Conservation (phyloP, 2,888 invertebrate genomes). For the Marronus borbonicus region DNA sequence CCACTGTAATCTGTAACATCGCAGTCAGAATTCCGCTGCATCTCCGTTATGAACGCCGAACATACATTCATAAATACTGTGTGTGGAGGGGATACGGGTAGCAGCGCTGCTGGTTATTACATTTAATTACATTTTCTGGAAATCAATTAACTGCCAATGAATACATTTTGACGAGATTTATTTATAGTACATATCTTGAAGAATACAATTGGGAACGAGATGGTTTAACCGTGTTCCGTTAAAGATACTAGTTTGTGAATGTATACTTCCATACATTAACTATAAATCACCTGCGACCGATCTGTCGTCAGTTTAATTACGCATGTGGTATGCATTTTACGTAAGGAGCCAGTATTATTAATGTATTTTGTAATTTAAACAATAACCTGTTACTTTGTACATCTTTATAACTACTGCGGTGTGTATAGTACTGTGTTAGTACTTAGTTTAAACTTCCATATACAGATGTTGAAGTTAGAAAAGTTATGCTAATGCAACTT, state of each 20-base stretch:
- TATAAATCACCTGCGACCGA: conserved; percentile 19
- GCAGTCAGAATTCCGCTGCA: neutral
- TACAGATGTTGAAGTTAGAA: neutral
- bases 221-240: neutral
- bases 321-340: conserved; percentile 1
- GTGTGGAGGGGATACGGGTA: neutral
- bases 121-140: conserved; percentile 38
- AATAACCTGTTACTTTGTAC: conserved; percentile 27
- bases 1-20: neutral
- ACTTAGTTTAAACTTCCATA: neutral
- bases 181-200: neutral
- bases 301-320: conserved; percentile 20
- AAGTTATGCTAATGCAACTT: neutral
- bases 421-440: neutral
- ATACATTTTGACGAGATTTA: conserved; percentile 11
- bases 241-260: neutral
- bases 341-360: conserved; percentile 19
- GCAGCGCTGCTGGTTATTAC: conserved; percentile 20
- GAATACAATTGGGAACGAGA: neutral
- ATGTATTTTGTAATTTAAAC: conserved; percentile 18
- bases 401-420: neutral
- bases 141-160: conserved; percentile 32
- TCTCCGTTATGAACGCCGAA: conserved; percentile 6
- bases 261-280: conserved; percentile 3
- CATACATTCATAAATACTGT: neutral